Evolutionary conservation across 2,113 vertebrate species (phyloP).

Genomic region (Laterallus jamaicensis): DNA sequence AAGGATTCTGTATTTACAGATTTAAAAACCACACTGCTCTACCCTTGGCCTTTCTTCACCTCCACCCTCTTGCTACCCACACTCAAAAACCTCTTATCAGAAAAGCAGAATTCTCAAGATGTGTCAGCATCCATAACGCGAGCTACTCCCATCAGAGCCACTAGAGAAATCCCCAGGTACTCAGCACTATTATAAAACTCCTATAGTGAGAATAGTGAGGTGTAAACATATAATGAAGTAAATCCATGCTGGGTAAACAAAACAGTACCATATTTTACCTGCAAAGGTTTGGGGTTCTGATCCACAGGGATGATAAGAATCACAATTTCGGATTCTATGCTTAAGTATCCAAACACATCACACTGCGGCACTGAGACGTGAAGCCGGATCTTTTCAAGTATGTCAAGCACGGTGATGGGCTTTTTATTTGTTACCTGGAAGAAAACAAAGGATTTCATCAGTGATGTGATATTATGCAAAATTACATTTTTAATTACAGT

Average conservation of each 20-base stretch:
- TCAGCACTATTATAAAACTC: background rate
- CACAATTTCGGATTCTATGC: slow-evolving; percentile 92
- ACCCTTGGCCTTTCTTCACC: background rate
- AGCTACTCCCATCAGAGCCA: background rate
- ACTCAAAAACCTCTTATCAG: background rate
- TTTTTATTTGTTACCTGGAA: slow-evolving; percentile 86
- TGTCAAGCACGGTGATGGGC: slow-evolving; percentile 88
- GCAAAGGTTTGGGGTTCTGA: slow-evolving; percentile 88
- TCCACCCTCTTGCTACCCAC: background rate
- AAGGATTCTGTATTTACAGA: background rate
- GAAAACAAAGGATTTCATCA: background rate
- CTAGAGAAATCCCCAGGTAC: background rate
- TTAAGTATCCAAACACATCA: slow-evolving; percentile 95
- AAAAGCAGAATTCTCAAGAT: background rate
- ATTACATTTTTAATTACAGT: background rate
- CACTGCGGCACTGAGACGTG: slow-evolving; percentile 96
- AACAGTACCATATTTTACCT: slow-evolving; percentile 74
- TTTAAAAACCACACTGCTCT: background rate
- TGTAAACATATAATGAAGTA: rapidly evolving
- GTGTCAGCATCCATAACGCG: background rate
- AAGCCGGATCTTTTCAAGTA: slow-evolving; percentile 88
- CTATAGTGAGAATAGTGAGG: background rate
- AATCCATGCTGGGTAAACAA: background rate
- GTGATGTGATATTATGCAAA: background rate
- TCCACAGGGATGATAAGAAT: slow-evolving; percentile 93